Percentiles rank a stretch among this genome's conserved stretches.
Conservation (phyloP, 2,797 vertebrate genomes). For the Mycteria americana region DNA sequence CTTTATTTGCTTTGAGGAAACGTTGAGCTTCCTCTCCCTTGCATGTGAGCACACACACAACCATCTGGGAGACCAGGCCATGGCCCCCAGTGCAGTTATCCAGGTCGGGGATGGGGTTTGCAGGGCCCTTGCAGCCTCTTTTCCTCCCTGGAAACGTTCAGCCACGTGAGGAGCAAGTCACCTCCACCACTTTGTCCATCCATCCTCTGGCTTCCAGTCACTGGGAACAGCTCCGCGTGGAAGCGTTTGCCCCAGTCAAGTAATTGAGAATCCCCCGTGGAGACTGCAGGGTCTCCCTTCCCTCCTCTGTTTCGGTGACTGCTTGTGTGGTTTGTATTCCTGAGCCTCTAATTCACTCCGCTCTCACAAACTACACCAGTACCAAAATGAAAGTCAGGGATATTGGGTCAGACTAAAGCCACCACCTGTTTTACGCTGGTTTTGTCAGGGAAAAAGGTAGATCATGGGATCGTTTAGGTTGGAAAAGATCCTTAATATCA, state of each 20-base stretch:
- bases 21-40: neutral
- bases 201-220: neutral
- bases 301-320: neutral
- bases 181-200: neutral
- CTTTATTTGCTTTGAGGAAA: neutral
- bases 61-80: neutral
- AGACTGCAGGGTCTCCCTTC: neutral
- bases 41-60: fast-evolving
- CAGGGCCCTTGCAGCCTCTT: neutral
- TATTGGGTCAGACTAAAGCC: neutral
- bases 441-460: neutral
- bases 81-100: fast-evolving
- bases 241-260: neutral
- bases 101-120: neutral
- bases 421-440: neutral
- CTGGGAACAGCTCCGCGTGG: neutral
- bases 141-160: neutral
- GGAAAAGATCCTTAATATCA: neutral
- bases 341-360: neutral
- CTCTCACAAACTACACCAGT: neutral
- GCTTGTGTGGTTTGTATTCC: neutral
- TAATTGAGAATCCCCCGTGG: neutral
- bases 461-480: neutral
- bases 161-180: neutral
- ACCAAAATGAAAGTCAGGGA: neutral